Evolutionary conservation across 2,113 vertebrate genomes (phyloP), one percentile per base, ranked within the genome.

Genomic region (Lycocorax pyrrhopterus): DNA sequence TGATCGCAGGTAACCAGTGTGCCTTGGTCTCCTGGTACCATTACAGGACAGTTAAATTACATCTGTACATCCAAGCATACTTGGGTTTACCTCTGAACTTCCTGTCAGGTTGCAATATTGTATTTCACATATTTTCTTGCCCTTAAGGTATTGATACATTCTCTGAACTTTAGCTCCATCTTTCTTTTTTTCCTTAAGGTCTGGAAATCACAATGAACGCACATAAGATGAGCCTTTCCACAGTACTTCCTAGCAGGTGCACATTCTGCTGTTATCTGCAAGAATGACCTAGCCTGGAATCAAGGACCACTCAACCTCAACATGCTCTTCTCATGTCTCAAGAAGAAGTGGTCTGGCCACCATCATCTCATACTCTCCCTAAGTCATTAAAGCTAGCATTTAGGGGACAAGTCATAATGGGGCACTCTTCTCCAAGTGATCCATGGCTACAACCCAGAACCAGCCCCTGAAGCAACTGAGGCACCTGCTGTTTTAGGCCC

Each of bases 131-230:
- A 16, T n/a, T 72, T 55, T 88, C 56, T 52, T 76, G 7, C 39
- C 43, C 30, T 53, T 64, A 66, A 52, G n/a, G 12, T 81, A 19
- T 10, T 33, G 39, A 51, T 39, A 8, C 1, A 1, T 39, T 83
- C 33, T 60, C 33, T 68, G 56, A 74, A 20, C 33, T 76, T 52
- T 7, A 43, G 14, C 8, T 58, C 51, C 3, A 4, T 13, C 16
- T 23, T 43, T 10, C 5, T 7, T 49, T 64, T 46, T 18, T 46
- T 35, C 3, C 26, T 1, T 27, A 27, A 27, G 8, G 23, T 21
- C 72, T 43, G 32, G 39, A n/a, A 58, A 18, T 27, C 0, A 0
- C 0, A 3, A 27, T 29, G 39, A 35, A 25, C 2, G 6, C 25
- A 1, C 2, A 0, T 5, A 30, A 44, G 12, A 49, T 13, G 10